Evolutionary conservation across 1,140 invertebrate species (phyloP).

Genomic region (Anastrepha obliqua): DNA sequence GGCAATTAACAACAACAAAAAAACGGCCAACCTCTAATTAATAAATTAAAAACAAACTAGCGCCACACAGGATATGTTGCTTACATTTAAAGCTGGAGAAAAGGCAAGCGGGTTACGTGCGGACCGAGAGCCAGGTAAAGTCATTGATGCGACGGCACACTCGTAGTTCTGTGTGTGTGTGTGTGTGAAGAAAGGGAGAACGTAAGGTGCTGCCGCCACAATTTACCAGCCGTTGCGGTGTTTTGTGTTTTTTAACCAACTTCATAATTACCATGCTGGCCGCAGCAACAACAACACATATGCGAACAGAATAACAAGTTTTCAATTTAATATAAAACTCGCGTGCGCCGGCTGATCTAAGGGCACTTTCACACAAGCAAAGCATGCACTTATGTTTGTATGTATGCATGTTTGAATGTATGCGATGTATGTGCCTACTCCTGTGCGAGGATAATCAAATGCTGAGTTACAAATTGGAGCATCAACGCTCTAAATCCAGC

Average conservation of each 20-base stretch:
- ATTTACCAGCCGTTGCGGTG: background rate
- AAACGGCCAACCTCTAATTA: slow-evolving; percentile 38
- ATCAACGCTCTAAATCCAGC: background rate
- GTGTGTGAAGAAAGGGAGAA: background rate
- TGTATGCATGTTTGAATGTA: too few relatives aligned
- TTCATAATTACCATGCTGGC: background rate
- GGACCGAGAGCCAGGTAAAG: background rate
- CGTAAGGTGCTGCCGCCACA: background rate
- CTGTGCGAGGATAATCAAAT: slow-evolving; percentile 30
- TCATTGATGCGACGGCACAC: background rate
- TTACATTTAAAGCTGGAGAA: background rate
- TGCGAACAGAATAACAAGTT: background rate
- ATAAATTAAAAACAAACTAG: slow-evolving; percentile 51
- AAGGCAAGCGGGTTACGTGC: background rate
- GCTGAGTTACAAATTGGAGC: slow-evolving; percentile 33
- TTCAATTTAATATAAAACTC: slow-evolving; percentile 45
- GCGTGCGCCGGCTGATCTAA: slow-evolving; percentile 34
- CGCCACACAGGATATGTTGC: slow-evolving; percentile 1
- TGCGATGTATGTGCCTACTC: background rate
- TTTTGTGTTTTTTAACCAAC: slow-evolving; percentile 8
- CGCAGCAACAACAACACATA: background rate
- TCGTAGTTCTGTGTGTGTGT: background rate
- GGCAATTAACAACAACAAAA: slow-evolving; percentile 50
- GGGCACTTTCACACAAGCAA: background rate
- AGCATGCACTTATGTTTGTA: background rate